These are phyloP conservation scores for Drosophila mayri DNA, from an alignment of 1,140 invertebrate genomes.

Conservation along the genomic window DNA sequence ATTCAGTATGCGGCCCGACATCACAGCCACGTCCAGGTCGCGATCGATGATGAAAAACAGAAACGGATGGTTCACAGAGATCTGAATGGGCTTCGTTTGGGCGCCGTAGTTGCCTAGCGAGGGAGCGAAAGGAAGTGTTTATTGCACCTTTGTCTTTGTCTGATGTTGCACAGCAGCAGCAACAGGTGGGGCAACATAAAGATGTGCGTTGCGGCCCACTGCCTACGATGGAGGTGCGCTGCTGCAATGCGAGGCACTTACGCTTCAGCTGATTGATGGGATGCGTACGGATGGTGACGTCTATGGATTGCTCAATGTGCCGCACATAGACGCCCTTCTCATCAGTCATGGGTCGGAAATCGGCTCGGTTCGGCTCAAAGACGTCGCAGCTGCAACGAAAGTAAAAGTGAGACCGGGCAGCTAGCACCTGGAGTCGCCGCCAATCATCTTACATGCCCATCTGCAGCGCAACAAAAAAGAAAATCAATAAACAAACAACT, in stretches of 20 bases:
- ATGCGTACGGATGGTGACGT: slow-evolving; percentile 91
- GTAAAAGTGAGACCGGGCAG: slow-evolving; percentile 46
- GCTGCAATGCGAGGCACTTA: slow-evolving; percentile 84
- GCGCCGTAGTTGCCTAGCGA: slow-evolving; percentile 76
- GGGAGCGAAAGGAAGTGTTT: slow-evolving; percentile 65
- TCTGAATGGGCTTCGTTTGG: slow-evolving; percentile 87
- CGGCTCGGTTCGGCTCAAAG: slow-evolving; percentile 91
- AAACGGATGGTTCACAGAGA: slow-evolving; percentile 91
- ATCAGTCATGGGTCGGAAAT: slow-evolving; percentile 91
- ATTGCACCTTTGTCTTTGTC: slow-evolving; percentile 51
- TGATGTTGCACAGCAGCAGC: slow-evolving; percentile 30
- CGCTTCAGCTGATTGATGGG: slow-evolving; percentile 86
- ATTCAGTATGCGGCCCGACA: slow-evolving; percentile 92
- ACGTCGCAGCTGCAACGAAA: slow-evolving; percentile 88
- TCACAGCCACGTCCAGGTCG: slow-evolving; percentile 90
- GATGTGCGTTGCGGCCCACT: slow-evolving; percentile 63
- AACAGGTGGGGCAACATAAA: slow-evolving; percentile 55
- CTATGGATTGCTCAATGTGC: slow-evolving; percentile 92
- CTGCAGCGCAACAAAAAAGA: slow-evolving; percentile 43
- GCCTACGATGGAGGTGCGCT: slow-evolving; percentile 62
- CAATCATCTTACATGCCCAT: slow-evolving; percentile 72
- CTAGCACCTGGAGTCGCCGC: neutral
- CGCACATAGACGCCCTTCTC: slow-evolving; percentile 91
- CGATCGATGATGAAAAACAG: slow-evolving; percentile 93
- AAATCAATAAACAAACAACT: slow-evolving; percentile 20